phyloP scores from a whole-genome alignment of 2,888 invertebrate species.

The Ypsolopha scabrella region DNA sequence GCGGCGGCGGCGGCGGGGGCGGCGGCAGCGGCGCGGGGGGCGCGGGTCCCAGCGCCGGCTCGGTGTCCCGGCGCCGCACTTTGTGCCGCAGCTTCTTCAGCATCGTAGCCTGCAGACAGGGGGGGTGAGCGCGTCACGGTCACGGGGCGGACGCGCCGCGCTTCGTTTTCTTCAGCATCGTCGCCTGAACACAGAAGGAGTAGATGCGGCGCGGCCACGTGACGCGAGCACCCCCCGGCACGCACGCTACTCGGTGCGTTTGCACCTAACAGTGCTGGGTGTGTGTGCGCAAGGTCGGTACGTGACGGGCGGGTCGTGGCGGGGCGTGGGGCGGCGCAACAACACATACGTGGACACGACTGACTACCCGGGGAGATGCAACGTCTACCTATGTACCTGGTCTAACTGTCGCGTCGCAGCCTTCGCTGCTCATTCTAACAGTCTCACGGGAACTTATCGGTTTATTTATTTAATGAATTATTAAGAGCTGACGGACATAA shows the following conservation, averaged over 20 bases:
- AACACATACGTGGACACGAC: too few species aligned
- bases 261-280: slow-evolving; percentile 18
- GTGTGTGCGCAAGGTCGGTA: slow-evolving; percentile 46
- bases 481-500: too few species aligned
- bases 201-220: slow-evolving; percentile 1
- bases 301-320: slow-evolving; percentile 31
- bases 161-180: slow-evolving; percentile 99
- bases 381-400: too few species aligned
- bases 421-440: too few species aligned
- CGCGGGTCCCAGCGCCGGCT: slow-evolving; percentile 77
- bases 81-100: slow-evolving; percentile 97
- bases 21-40: slow-evolving; percentile 46
- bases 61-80: slow-evolving; percentile 96
- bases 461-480: too few species aligned
- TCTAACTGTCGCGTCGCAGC: too few species aligned
- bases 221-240: neutral
- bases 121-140: slow-evolving; percentile 31
- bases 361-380: too few species aligned
- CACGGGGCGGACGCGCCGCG: slow-evolving; percentile 83
- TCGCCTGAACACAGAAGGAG: slow-evolving; percentile 78
- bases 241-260: slow-evolving; percentile 12
- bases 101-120: slow-evolving; percentile 95
- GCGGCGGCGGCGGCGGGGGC: slow-evolving; percentile 45
- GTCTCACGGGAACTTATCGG: too few species aligned
- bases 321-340: too few species aligned